phyloP scores from a whole-genome alignment of 1,140 invertebrate genomes.

The Orchesella cincta region DNA sequence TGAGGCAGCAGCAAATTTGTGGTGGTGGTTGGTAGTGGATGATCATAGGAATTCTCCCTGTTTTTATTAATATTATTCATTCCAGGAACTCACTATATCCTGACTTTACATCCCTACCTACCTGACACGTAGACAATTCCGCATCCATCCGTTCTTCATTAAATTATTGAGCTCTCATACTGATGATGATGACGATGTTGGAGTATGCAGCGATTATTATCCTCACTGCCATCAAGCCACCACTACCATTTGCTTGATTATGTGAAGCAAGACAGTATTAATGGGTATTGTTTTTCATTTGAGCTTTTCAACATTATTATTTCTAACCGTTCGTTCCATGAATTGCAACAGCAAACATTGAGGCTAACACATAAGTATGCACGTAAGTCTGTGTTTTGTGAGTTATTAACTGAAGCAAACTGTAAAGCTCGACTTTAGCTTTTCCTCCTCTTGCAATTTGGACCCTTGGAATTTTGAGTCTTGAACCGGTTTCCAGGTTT shows the following conservation, averaged over 20 bases:
- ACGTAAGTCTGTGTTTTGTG: no score
- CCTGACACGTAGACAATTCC: background rate
- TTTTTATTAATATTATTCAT: constrained; percentile 18
- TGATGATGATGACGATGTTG: background rate
- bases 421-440: no score
- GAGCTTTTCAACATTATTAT: background rate
- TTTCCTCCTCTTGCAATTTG: no score
- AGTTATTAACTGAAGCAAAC: no score
- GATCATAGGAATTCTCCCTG: background rate
- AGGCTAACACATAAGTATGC: no score
- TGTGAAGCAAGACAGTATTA: background rate
- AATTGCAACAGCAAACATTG: no score
- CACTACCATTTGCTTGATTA: background rate
- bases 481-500: no score
- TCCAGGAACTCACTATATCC: background rate
- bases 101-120: background rate
- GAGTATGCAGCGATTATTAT: no score
- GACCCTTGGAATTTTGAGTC: no score
- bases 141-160: background rate
- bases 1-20: background rate
- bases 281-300: background rate
- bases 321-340: background rate
- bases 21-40: background rate
- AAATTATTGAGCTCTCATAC: background rate
- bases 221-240: background rate